These are phyloP conservation scores for Cepaea nemoralis DNA, from an alignment of 1,140 invertebrate species.

Conservation along the genomic window DNA sequence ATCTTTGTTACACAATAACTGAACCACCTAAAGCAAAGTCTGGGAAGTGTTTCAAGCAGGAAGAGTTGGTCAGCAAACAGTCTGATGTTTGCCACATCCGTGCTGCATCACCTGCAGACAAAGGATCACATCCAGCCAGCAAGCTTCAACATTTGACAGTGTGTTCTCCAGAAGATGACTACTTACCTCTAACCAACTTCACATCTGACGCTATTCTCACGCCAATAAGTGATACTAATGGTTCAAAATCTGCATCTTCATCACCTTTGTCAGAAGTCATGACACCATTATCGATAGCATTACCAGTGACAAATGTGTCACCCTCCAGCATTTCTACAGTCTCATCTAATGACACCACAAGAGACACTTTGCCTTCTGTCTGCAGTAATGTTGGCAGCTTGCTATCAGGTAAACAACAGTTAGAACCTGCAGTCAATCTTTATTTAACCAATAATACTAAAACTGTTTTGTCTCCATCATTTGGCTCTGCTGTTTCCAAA, in stretches of 20 bases:
- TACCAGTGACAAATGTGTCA: no score
- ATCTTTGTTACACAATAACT: conserved; percentile 55
- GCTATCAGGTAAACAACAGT: background rate
- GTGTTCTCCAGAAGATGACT: no score
- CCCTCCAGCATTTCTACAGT: background rate
- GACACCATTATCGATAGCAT: no score
- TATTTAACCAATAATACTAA: background rate
- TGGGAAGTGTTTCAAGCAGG: background rate
- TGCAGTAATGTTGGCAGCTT: background rate
- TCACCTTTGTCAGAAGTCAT: no score
- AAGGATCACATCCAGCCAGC: background rate
- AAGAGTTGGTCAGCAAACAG: background rate
- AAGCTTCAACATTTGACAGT: no score
- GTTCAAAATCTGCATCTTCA: no score
- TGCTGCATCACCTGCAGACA: background rate
- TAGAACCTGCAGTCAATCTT: background rate
- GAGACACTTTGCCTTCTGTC: background rate
- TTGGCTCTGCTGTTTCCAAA: background rate
- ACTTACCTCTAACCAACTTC: no score
- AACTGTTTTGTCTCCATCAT: background rate
- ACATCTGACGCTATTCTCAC: no score
- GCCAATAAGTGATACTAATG: no score
- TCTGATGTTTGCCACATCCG: background rate
- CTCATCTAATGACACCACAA: background rate
- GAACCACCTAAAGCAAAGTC: conserved; percentile 36